Conservation (phyloP, 2,888 invertebrate genomes). For the Adela reaumurella region DNA sequence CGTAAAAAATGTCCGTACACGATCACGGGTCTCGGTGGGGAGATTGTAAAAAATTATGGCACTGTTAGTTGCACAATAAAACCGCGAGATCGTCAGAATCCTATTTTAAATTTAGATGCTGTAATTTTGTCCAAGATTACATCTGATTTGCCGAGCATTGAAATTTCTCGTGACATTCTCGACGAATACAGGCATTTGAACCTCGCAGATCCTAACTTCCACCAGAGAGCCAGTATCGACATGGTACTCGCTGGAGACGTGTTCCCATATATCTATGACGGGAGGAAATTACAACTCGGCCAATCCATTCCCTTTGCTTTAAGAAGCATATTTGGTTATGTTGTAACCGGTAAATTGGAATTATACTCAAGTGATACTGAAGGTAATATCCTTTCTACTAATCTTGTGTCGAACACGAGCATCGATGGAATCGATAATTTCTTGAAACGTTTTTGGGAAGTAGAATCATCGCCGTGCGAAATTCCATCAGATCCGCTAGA, state of each 20-base stretch:
- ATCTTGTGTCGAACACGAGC: slow-evolving; percentile 3
- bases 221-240: neutral
- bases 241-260: neutral
- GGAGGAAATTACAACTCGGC: neutral
- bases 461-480: slow-evolving; percentile 2
- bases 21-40: slow-evolving; percentile 2
- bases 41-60: slow-evolving; percentile 3
- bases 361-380: neutral
- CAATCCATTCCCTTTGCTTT: slow-evolving; percentile 5
- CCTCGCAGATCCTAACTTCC: slow-evolving; percentile 1
- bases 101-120: neutral
- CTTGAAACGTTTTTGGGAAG: slow-evolving; percentile 7
- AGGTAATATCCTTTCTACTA: neutral
- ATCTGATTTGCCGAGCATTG: neutral
- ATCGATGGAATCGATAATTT: slow-evolving; percentile 1
- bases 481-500: neutral
- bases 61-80: slow-evolving; percentile 3
- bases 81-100: slow-evolving; percentile 1
- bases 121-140: slow-evolving; percentile 2
- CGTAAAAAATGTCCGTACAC: slow-evolving; percentile 2
- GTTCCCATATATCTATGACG: neutral
- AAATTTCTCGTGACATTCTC: neutral
- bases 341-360: slow-evolving; percentile 5
- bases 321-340: slow-evolving; percentile 7
- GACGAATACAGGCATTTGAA: neutral